Evolutionary conservation across 2,888 invertebrate species (phyloP), one percentile per base, ranked within the genome.

Genomic region (Tenthredo scrophulariae): DNA sequence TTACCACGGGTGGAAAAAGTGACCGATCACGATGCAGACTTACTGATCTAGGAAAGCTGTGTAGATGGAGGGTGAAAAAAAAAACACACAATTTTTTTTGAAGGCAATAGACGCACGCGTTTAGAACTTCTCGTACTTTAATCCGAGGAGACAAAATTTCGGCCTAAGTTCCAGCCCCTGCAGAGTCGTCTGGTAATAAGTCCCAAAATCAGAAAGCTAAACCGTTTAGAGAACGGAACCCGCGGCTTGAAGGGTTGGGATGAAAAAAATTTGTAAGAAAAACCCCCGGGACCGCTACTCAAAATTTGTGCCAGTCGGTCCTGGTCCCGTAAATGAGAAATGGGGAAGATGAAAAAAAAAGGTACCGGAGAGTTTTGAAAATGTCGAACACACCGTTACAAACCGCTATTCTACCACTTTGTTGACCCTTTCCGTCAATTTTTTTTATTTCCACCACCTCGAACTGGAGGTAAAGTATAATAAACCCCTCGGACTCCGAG

Each of bases 311-410:
- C 80, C 80, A 80, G 22, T 80, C 43, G 80, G 80, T 62, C 40
- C 40, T 15, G 18, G 54, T 77, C 54, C 29, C 77, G 46, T 54
- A 58, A 37, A 80, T 29, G 62, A 58, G 40, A 13, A 29, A 80
- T 18, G 67, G 67, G 67, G 22, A 33, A 33, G 54, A 18, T n/a
- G 10, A 10, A 22, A 18, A 54, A 77, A 29, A 77, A 50, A 77
- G 18, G 29, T 54, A n/a, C 33, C 62, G 62, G 37, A 43, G 70
- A 40, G 70, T 70, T 46, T 70, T 33, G 46, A 29, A 67, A 83
- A 83, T 83, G 29, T 83, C 83, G 83, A n/a, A 83, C 83, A 70
- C 67, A 70, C 83, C 83, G 83, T 83, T 83, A 83, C 83, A 29
- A 37, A 67, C 83, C 83, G 70, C 70, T 83, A 83, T 65, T 80